Conservation (phyloP, 1,140 invertebrate species). For the Lepidurus apus region DNA sequence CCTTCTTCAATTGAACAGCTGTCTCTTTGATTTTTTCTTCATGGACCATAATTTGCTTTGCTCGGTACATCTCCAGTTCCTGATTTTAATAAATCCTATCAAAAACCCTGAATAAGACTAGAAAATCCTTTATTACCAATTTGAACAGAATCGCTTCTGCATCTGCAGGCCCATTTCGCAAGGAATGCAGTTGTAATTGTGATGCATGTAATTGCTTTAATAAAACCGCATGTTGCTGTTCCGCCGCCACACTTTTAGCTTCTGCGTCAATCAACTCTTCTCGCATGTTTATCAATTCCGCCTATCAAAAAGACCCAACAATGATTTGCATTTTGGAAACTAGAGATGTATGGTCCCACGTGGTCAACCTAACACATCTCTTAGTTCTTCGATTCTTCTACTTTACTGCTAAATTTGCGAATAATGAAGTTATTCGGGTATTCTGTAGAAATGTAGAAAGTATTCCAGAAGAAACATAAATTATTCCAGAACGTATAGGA, state of each 20-base stretch:
- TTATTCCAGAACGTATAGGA: too few species aligned
- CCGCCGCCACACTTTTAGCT: conserved; percentile 53
- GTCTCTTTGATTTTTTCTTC: conserved; percentile 54
- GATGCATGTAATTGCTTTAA: conserved; percentile 58
- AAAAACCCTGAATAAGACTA: neutral
- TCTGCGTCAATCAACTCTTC: conserved; percentile 61
- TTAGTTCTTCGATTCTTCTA: too few species aligned
- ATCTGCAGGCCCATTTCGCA: neutral
- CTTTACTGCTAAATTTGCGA: too few species aligned
- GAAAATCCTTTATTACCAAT: neutral
- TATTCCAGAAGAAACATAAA: too few species aligned
- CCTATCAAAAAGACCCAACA: conserved; percentile 50
- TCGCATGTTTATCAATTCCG: conserved; percentile 64
- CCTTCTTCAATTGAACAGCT: conserved; percentile 58
- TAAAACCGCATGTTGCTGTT: conserved; percentile 58
- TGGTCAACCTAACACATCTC: too few species aligned
- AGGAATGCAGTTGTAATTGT: conserved; percentile 51
- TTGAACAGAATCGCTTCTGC: conserved; percentile 22
- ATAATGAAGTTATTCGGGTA: too few species aligned
- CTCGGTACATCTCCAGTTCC: conserved; percentile 45
- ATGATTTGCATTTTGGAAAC: too few species aligned
- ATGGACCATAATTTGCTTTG: conserved; percentile 44
- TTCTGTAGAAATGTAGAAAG: too few species aligned
- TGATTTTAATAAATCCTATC: conserved; percentile 30
- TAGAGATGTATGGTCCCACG: too few species aligned